Base-by-base conservation (phyloP, 64 coral and sea anemone genomes). In the Catalaphyllia jardinei region DNA sequence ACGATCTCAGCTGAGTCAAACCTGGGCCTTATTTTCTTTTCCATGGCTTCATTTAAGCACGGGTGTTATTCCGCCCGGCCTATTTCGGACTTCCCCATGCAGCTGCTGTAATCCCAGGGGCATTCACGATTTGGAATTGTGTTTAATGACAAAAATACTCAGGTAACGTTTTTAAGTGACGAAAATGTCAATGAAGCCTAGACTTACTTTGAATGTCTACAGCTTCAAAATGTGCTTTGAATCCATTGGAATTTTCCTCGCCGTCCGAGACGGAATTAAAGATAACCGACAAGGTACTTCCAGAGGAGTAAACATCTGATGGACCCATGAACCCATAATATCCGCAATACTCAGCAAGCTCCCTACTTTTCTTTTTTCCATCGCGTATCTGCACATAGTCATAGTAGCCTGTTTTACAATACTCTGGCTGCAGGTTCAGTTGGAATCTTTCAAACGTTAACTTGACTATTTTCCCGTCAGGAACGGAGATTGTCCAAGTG, bases 361-460 rank as follows among this genome's bases (percentile, higher is more conserved):
- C 14, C 1, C n/a, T 11, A 51, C 80, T 83, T 13, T 29, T 27
- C 35, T 31, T 10, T 13, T 29, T 0, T 1, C 79, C 79, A 85
- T 91, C 89, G 62, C 89, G 79, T 42, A 91, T 82, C 72, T 76
- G 52, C 54, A 91, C 42, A 52, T 74, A 85, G 19, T 84, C 65
- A 8, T 8, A 11, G 25, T 69, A 1, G 20, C 10, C 9, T 27
- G 65, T 25, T 11, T 69, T 10, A 31, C 78, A 80, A 73, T 86
- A 52, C 1, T 31, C 30, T 1, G 1, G 7, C 0, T 17, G 8
- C 60, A 1, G 6, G 13, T 61, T 22, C 4, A 80, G 52, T 16
- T 73, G 38, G 31, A 91, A 91, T 50, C 76, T 65, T 12, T 83
- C 54, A 65, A 91, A 91, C 22, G 30, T 42, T 19, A 86, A 10